A percentile compares a stretch with the other conserved stretches of the same genome.
phyloP scores from a whole-genome alignment of 2,113 vertebrate species.

The Peucedramus taeniatus region DNA sequence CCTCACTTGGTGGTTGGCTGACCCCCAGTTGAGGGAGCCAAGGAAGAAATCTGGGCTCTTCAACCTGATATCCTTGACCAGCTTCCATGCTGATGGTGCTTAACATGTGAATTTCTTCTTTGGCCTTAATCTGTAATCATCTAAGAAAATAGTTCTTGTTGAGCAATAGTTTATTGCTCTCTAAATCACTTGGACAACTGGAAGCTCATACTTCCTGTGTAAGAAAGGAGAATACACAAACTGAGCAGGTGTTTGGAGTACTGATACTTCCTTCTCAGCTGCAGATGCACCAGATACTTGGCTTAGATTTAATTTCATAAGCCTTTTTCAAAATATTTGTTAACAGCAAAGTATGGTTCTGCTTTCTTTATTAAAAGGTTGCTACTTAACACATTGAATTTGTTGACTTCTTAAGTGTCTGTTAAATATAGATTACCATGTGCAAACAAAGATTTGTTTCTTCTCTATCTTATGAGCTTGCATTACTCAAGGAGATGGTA shows the following conservation, averaged over 20 bases:
- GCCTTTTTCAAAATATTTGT: constrained; percentile 44
- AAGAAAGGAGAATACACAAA: constrained; percentile 61
- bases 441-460: constrained; percentile 57
- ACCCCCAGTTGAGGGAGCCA: neutral
- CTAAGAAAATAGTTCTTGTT: constrained; percentile 40
- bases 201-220: constrained; percentile 62
- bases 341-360: constrained; percentile 32
- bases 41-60: neutral
- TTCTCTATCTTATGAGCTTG: constrained; percentile 31
- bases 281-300: constrained; percentile 50
- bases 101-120: constrained; percentile 38
- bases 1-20: neutral
- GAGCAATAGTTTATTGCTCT: constrained; percentile 51
- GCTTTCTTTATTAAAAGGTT: constrained; percentile 54
- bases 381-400: constrained; percentile 13
- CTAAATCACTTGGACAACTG: constrained; percentile 56
- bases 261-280: constrained; percentile 70
- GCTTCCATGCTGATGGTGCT: constrained; percentile 49
- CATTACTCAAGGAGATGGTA: constrained; percentile 11
- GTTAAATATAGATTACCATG: neutral
- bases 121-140: constrained; percentile 49
- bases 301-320: constrained; percentile 26
- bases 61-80: neutral
- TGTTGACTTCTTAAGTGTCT: constrained; percentile 8
- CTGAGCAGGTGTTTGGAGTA: constrained; percentile 66